phyloP scores from a whole-genome alignment of 2,113 vertebrate genomes.

The Varanus komodoensis region DNA sequence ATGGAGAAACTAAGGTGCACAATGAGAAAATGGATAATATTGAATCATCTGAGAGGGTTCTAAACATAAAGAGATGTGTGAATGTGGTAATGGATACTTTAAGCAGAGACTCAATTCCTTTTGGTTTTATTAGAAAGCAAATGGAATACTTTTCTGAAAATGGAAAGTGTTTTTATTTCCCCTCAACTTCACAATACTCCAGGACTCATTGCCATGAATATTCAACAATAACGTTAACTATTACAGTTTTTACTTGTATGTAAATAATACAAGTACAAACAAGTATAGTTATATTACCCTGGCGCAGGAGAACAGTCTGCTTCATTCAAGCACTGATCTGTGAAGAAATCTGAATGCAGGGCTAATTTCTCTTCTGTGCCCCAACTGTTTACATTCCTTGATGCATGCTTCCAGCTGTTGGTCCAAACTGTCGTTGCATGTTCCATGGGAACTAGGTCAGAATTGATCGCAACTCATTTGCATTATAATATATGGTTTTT shows the following conservation, averaged over 20 bases:
- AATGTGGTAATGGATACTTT: neutral
- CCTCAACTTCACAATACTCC: neutral
- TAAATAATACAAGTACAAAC: neutral
- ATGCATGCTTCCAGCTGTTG: constrained; percentile 39
- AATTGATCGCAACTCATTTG: constrained; percentile 69
- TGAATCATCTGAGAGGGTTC: neutral
- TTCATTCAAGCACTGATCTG: constrained; percentile 59
- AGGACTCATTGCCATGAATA: neutral
- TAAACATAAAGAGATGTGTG: neutral
- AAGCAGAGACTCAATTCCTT: neutral
- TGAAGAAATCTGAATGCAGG: constrained; percentile 64
- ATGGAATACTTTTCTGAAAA: neutral
- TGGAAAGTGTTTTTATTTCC: neutral
- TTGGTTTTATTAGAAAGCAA: neutral
- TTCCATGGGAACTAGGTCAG: constrained; percentile 76
- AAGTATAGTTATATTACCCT: neutral
- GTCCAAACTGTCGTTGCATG: constrained; percentile 52
- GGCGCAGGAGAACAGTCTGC: neutral
- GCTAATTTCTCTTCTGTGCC: constrained; percentile 52
- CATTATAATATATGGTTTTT: constrained; percentile 67
- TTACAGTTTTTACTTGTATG: constrained; percentile 40
- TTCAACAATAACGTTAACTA: neutral
- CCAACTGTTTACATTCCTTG: constrained; percentile 47
- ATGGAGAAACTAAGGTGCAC: neutral
- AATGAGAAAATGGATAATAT: neutral